A percentile compares a stretch with the other conserved stretches of the same genome.
phyloP scores from a whole-genome alignment of 2,888 invertebrate species.

The Hybos culiciformis region DNA sequence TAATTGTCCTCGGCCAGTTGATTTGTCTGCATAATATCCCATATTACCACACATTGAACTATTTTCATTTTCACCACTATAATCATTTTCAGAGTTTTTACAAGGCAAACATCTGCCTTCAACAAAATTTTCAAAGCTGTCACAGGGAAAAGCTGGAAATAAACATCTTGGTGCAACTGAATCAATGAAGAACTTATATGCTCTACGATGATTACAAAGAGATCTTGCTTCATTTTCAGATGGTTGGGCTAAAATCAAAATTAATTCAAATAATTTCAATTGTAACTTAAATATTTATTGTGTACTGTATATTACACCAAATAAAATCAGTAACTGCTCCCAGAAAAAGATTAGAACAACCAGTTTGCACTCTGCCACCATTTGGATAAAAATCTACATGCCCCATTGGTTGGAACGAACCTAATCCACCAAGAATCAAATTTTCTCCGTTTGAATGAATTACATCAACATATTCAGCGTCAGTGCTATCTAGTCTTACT shows the following conservation, averaged over 20 bases:
- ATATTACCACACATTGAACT: conserved; percentile 69
- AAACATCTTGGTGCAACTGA: conserved; percentile 82
- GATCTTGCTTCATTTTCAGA: conserved; percentile 74
- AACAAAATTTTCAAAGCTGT: conserved; percentile 69
- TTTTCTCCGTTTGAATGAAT: conserved; percentile 90
- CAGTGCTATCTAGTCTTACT: conserved; percentile 68
- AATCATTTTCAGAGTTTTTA: conserved; percentile 25
- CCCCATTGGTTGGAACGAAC: conserved; percentile 83
- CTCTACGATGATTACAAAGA: conserved; percentile 82
- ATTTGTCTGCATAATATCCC: conserved; percentile 85
- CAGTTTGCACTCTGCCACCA: conserved; percentile 82
- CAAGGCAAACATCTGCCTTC: conserved; percentile 66
- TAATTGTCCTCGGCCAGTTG: conserved; percentile 70
- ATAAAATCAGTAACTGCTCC: conserved; percentile 83
- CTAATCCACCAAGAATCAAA: conserved; percentile 70
- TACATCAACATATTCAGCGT: conserved; percentile 82
- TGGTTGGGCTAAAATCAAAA: conserved; percentile 37
- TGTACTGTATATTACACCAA: conserved; percentile 54
- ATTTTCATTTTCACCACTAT: conserved; percentile 25
- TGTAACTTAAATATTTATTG: background rate
- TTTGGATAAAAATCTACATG: conserved; percentile 88
- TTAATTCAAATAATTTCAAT: conserved; percentile 6
- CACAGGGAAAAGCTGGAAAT: conserved; percentile 83
- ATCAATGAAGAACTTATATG: conserved; percentile 89
- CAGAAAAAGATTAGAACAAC: conserved; percentile 82